Percentiles rank a stretch among this genome's conserved stretches.
These are phyloP conservation scores for Mormyrops boulengeri DNA, from an alignment of 2,797 vertebrate species.

Conservation along the genomic window DNA sequence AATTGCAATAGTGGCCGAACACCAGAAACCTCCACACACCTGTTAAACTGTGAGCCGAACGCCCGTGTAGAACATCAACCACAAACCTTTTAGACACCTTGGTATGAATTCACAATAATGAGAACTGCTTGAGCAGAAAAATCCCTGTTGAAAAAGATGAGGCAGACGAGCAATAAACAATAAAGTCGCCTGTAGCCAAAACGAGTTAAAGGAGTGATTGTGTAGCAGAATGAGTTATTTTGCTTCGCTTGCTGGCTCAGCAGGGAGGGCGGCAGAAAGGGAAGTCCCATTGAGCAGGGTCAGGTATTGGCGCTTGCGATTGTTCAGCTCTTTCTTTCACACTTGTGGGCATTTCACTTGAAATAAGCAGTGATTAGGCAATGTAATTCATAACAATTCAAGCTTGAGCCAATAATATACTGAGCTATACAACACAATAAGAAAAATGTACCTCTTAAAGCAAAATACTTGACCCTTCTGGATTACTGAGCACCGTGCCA, in stretches of 20 bases:
- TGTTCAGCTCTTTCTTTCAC: constrained; percentile 2
- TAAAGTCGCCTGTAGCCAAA: constrained; percentile 60
- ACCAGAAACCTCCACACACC: neutral
- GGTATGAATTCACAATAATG: neutral
- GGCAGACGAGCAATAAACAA: constrained; percentile 32
- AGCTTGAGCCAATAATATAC: constrained; percentile 12
- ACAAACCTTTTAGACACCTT: neutral
- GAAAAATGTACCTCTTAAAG: constrained; percentile 18
- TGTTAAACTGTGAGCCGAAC: neutral
- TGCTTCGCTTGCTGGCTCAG: constrained; percentile 68
- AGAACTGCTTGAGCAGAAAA: constrained; percentile 6
- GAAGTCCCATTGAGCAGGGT: constrained; percentile 21
- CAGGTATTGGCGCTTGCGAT: constrained; percentile 16
- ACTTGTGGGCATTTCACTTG: constrained; percentile 1
- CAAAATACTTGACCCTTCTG: constrained; percentile 13
- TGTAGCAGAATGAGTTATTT: constrained; percentile 70
- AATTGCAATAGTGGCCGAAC: neutral
- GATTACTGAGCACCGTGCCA: neutral
- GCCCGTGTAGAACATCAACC: neutral
- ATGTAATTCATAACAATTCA: constrained; percentile 24
- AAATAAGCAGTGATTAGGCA: constrained; percentile 21
- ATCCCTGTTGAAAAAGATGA: constrained; percentile 27
- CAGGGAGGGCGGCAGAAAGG: constrained; percentile 39
- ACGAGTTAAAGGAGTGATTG: constrained; percentile 61
- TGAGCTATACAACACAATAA: constrained; percentile 13